These are phyloP conservation scores for Trichacis sp. DNA, from an alignment of 2,888 invertebrate species.

Conservation along the genomic window DNA sequence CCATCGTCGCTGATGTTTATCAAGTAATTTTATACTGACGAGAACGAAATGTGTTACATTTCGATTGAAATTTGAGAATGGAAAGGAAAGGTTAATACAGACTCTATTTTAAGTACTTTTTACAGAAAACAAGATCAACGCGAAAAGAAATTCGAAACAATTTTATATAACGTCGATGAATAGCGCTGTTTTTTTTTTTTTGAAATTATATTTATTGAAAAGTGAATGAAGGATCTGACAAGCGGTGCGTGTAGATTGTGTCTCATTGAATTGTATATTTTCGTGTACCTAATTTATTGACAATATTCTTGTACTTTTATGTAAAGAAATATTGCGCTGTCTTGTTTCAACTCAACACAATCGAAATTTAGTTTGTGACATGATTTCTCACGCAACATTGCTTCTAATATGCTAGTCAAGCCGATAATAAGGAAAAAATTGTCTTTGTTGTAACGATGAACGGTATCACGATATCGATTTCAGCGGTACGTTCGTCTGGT, in stretches of 20 bases:
- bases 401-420: slow-evolving; percentile 65
- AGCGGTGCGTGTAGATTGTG: slow-evolving; percentile 38
- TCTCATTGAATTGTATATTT: slow-evolving; percentile 47
- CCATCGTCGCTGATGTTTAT: too few relatives aligned
- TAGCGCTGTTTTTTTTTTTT: slow-evolving; percentile 16
- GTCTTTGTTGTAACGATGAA: slow-evolving; percentile 48
- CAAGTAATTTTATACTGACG: slow-evolving; percentile 1
- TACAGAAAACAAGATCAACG: slow-evolving; percentile 47
- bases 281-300: slow-evolving; percentile 53
- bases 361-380: too few relatives aligned
- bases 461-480: slow-evolving; percentile 51
- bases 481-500: slow-evolving; percentile 52
- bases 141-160: slow-evolving; percentile 3
- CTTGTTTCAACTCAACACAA: too few relatives aligned
- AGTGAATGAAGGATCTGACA: slow-evolving; percentile 4
- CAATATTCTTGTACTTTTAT: slow-evolving; percentile 44
- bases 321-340: slow-evolving; percentile 15
- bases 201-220: slow-evolving; percentile 19
- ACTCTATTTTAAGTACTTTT: slow-evolving; percentile 64
- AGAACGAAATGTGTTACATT: slow-evolving; percentile 29
- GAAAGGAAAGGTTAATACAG: slow-evolving; percentile 59
- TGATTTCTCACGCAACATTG: too few relatives aligned
- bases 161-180: not conserved
- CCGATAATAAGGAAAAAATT: slow-evolving; percentile 57
- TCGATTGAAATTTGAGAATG: slow-evolving; percentile 56